Evolutionary conservation across 2,888 invertebrate genomes (phyloP).

Genomic region (Linnaemya vulpina): DNA sequence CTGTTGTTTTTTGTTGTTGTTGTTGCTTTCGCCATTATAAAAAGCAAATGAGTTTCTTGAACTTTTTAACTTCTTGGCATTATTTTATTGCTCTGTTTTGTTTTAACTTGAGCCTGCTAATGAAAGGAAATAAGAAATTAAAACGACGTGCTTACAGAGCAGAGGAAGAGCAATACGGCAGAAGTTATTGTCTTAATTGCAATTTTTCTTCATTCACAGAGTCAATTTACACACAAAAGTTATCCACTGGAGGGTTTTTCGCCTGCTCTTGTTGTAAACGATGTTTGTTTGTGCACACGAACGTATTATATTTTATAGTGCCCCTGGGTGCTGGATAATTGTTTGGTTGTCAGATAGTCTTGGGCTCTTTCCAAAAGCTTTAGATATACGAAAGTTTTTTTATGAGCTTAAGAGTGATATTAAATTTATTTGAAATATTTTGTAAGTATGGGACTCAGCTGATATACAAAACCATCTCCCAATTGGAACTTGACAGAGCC

Average conservation of each 20-base stretch:
- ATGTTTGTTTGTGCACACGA: background rate
- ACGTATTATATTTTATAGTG: background rate
- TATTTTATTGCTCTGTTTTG: background rate
- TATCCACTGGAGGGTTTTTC: background rate
- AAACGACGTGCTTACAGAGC: background rate
- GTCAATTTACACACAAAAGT: constrained; percentile 41
- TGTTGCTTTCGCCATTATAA: constrained; percentile 41
- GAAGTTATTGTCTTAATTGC: constrained; percentile 48
- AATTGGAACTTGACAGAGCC: too few relatives aligned
- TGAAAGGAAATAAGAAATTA: constrained; percentile 1
- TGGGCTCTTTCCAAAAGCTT: too few relatives aligned
- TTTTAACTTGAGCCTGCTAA: background rate
- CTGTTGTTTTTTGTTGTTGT: constrained; percentile 38
- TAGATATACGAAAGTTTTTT: too few relatives aligned
- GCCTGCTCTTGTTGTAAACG: background rate
- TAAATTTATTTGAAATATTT: too few relatives aligned
- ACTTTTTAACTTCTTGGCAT: constrained; percentile 42
- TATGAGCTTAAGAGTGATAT: too few relatives aligned
- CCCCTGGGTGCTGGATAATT: background rate
- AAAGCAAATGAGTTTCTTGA: constrained; percentile 64
- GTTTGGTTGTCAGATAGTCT: background rate
- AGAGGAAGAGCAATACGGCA: background rate
- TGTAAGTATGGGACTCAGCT: too few relatives aligned
- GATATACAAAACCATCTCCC: too few relatives aligned
- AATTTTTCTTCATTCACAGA: constrained; percentile 25